Base-by-base conservation (phyloP, 2,888 invertebrate species). In the Apotomis turbidana region DNA sequence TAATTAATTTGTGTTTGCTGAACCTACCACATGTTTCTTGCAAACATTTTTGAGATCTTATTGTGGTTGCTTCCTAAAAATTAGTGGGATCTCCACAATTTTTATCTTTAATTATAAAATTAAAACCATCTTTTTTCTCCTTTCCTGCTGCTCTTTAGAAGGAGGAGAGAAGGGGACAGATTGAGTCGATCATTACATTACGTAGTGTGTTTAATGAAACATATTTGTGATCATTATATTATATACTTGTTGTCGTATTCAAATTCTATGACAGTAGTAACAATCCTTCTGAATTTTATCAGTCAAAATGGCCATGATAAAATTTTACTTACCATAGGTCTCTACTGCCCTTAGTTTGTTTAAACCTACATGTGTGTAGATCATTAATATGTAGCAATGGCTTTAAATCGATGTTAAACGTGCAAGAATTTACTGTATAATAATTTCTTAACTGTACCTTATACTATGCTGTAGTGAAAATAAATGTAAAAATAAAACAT, bases 141-240 rank as follows among this genome's bases (percentile, higher is more conserved):
- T 93, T 93, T 91, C 87, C 89, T 88, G 93, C 93, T 90, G 93
- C 93, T 85, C 78, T 85, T 77, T 77, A 87, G 86, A 87, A 89
- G 92, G 91, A 87, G 88, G 85, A 90, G 91, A 90, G 87, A 91
- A 91, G 89, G 93, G 90, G 88, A 87, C 87, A 87, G 87, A 88
- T 89, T 91, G 86, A 87, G 88, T 86, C 84, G 83, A 84, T 84
- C 82, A 84, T 86, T 83, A 85, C 84, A 86, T 85, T 85, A 85
- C 81, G 87, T 87, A 89, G 86, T 83, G 81, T 85, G 81, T 81
- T 73, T 71, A 73, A 67, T 59, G 63, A 77, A 80, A 75, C 78
- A 74, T 75, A 77, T 76, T 78, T 78, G 79, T 84, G 83, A 85
- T 84, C 81, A 84, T 81, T 83, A 86, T 87, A 85, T 78, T 83